Evolutionary conservation across 2,888 invertebrate genomes (phyloP), one percentile per base, ranked within the genome.

Genomic region (Lasioglossum malachurum): DNA sequence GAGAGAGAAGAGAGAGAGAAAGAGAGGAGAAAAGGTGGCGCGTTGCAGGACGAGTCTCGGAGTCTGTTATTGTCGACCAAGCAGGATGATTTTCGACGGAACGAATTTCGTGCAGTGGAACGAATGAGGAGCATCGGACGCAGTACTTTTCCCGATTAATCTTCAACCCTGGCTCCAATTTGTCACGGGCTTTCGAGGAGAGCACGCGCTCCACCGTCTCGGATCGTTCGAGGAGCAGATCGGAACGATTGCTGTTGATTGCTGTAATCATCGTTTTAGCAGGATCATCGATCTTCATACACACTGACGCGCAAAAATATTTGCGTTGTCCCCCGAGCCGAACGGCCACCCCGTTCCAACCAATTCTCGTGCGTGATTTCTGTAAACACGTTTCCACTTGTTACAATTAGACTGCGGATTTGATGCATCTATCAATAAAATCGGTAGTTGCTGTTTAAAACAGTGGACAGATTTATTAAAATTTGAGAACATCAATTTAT

Each of bases 81-180:
- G 35, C 53, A 44, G 31, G 73, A 74, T 57, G 76, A 82, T 84
- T 71, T 35, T 80, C 75, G n/a, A 14, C 19, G 74, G 76, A 67
- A 78, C 57, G 71, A 75, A 84, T 88, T 53, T 71, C 41, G 76
- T 71, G 67, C 64, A 23, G 23, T 44, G 49, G 38, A 78, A 49
- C 72, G 84, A 89, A 82, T 38, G 77, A 57, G 46, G 27, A 49
- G 12, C 49, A 38, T 75, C 23, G 31, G 38, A 46, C 80, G 57
- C 10, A 35, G n/a, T 78, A 64, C 69, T 69, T 75, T 80, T 49
- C 80, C 72, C 76, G 80, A 83, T 89, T 78, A 80, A 89, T 78
- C 82, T 82, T 71, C 38, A 41, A n/a, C 78, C 16, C 81, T 75
- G 79, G 80, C 74, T 67, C 72, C 84, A 82, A 89, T 89, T 88